A percentile compares a stretch with the other conserved stretches of the same genome.
Conservation (phyloP, 2,797 vertebrate species). For the Sternotherus odoratus region DNA sequence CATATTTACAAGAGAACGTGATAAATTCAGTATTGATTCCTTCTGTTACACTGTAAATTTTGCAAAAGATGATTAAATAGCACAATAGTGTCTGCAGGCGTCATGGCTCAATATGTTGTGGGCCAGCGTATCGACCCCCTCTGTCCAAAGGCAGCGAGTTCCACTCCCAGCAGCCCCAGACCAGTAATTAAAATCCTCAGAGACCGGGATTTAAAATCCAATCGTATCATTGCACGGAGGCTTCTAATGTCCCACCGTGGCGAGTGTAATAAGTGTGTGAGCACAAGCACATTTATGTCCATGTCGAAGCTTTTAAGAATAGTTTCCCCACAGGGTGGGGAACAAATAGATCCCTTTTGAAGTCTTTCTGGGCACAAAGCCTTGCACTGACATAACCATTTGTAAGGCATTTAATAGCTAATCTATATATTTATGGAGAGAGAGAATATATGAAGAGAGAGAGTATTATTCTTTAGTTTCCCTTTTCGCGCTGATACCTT, state of each 20-base stretch:
- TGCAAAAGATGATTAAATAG: conserved; percentile 87
- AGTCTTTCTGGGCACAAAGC: conserved; percentile 59
- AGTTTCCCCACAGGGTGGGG: conserved; percentile 64
- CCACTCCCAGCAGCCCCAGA: conserved; percentile 74
- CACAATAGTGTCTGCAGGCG: conserved; percentile 78
- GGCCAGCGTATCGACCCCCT: conserved; percentile 80
- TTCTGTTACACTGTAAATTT: conserved; percentile 82
- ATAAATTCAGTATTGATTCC: conserved; percentile 85
- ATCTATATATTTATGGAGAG: neutral
- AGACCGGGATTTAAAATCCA: conserved; percentile 81
- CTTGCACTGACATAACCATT: conserved; percentile 50
- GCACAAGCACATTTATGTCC: conserved; percentile 71
- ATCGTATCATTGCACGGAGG: conserved; percentile 67
- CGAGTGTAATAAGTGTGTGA: conserved; percentile 70
- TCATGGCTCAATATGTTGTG: conserved; percentile 81
- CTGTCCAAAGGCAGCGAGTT: conserved; percentile 71
- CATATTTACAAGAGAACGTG: conserved; percentile 78
- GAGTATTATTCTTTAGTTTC: neutral
- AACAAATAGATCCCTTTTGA: conserved; percentile 62
- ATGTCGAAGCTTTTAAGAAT: conserved; percentile 38
- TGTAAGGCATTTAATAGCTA: conserved; percentile 42
- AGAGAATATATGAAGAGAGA: fast-evolving
- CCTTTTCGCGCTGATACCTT: neutral
- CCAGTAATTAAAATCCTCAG: conserved; percentile 83
- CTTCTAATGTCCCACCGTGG: conserved; percentile 62